phyloP scores from a whole-genome alignment of 2,888 invertebrate genomes.

The Trachelus stipa region DNA sequence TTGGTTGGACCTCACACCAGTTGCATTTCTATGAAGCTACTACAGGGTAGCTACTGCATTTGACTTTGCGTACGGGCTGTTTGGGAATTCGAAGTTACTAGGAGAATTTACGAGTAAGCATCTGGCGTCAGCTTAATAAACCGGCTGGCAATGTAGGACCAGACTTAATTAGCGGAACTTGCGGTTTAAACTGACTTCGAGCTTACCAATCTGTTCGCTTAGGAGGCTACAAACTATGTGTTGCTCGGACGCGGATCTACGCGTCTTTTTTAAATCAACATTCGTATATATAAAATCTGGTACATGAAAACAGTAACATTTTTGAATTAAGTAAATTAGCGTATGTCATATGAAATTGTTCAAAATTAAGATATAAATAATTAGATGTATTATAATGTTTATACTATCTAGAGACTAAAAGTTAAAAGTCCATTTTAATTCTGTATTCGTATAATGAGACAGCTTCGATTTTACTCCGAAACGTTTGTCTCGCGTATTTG shows the following conservation, averaged over 20 bases:
- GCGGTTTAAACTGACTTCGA: slow-evolving; percentile 26
- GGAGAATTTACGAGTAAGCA: slow-evolving; percentile 44
- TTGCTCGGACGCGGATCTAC: not conserved
- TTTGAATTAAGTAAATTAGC: no score
- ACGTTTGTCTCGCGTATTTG: no score
- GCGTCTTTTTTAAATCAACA: not conserved
- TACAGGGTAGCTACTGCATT: no score
- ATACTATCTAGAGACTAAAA: no score
- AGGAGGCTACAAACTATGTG: no score
- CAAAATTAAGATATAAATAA: no score
- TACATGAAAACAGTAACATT: not conserved
- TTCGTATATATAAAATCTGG: not conserved
- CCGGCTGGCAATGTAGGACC: slow-evolving; percentile 35
- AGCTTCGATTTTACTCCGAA: no score
- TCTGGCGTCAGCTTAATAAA: slow-evolving; percentile 52
- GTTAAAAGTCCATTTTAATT: no score
- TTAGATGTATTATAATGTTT: no score
- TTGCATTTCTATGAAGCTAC: slow-evolving; percentile 31
- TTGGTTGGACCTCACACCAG: slow-evolving; percentile 28
- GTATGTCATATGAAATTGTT: no score
- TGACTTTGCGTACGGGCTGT: not conserved
- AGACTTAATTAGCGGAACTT: slow-evolving; percentile 47
- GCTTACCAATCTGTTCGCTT: not conserved
- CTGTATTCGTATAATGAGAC: no score
- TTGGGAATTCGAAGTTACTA: slow-evolving; percentile 4